A percentile compares a stretch with the other conserved stretches of the same genome.
phyloP scores from a whole-genome alignment of 2,888 invertebrate genomes.

The Escarpia spicata region DNA sequence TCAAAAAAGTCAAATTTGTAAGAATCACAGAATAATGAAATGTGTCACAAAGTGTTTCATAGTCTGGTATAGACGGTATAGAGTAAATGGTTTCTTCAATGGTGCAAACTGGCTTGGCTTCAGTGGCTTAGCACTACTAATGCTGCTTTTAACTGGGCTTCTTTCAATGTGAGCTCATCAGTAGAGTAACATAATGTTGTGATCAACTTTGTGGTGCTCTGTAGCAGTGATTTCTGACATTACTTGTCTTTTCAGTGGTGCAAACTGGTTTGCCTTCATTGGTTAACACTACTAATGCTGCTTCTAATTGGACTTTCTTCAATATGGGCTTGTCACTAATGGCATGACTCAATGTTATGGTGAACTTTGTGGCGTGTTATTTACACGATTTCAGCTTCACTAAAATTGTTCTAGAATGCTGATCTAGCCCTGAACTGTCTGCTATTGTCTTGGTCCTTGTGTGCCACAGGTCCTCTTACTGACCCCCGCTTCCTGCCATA shows the following conservation, averaged over 20 bases:
- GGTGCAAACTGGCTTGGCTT: background rate
- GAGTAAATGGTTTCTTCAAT: background rate
- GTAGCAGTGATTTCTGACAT: too few relatives aligned
- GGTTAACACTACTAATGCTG: background rate
- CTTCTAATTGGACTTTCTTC: background rate
- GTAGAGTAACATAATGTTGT: background rate
- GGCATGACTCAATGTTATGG: too few relatives aligned
- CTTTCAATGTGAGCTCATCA: background rate
- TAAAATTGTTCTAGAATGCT: background rate
- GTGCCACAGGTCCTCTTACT: background rate
- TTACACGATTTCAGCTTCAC: background rate
- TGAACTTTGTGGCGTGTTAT: background rate
- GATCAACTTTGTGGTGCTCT: background rate
- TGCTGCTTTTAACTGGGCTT: background rate
- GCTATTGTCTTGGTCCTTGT: background rate
- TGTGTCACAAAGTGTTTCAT: background rate
- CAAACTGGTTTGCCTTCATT: background rate
- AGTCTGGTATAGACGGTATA: background rate
- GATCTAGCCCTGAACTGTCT: background rate
- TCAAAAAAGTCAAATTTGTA: background rate
- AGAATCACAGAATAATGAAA: background rate
- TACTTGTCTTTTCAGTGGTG: too few relatives aligned
- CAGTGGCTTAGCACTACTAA: background rate
- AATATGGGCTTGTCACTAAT: background rate
- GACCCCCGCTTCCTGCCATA: background rate